phyloP scores from a whole-genome alignment of 2,113 vertebrate species.

The Balaeniceps rex region DNA sequence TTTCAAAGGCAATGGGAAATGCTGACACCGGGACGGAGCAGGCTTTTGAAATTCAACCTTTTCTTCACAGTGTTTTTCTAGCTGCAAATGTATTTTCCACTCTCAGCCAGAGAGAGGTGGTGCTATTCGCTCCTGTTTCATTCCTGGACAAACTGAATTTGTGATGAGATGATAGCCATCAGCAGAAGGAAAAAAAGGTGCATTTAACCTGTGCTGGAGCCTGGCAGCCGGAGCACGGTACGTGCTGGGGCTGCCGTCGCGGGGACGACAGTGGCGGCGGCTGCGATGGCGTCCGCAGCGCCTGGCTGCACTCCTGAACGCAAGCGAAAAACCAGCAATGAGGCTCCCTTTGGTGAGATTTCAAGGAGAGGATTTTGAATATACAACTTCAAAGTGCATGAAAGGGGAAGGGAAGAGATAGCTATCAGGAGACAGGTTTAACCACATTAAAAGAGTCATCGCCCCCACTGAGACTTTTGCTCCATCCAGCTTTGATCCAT shows the following conservation, averaged over 20 bases:
- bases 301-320: not conserved
- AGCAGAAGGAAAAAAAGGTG: not conserved
- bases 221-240: accelerated
- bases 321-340: accelerated
- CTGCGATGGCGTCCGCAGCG: accelerated
- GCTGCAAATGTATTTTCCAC: not conserved
- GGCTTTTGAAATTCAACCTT: not conserved
- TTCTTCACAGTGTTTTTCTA: not conserved
- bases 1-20: not conserved
- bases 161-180: not conserved
- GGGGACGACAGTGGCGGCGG: not conserved
- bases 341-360: not conserved
- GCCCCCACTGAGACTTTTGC: constrained; percentile 19
- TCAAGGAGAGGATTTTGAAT: not conserved
- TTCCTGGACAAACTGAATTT: not conserved
- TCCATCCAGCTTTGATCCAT: constrained; percentile 58
- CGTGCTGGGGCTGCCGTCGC: accelerated
- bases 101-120: not conserved
- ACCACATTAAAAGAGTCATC: constrained; percentile 21
- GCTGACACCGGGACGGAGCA: not conserved
- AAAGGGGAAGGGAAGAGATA: constrained; percentile 27
- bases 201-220: not conserved
- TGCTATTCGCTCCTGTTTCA: not conserved
- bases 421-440: constrained; percentile 42
- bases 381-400: constrained; percentile 26